A percentile compares a stretch with the other conserved stretches of the same genome.
Evolutionary conservation across 1,140 invertebrate genomes (phyloP).

Genomic region (Goniozus legneri): DNA sequence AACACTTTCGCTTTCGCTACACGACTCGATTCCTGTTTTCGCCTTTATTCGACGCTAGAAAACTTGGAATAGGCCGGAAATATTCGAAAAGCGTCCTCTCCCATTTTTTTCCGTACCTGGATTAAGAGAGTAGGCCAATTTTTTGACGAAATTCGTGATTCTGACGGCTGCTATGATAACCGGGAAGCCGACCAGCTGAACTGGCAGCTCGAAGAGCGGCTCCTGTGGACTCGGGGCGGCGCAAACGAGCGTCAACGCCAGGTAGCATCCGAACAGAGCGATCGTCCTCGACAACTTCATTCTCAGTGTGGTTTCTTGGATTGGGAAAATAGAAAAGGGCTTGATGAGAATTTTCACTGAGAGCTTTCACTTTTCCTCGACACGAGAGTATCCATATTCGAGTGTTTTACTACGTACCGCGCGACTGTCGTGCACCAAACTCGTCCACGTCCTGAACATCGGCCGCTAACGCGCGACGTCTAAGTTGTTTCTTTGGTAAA

Average conservation of each 20-base stretch:
- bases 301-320: no score
- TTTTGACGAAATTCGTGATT: conserved; percentile 77
- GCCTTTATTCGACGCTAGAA: not conserved
- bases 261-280: conserved; percentile 26
- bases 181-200: conserved; percentile 78
- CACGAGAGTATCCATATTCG: no score
- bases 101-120: conserved; percentile 81
- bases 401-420: conserved; percentile 15
- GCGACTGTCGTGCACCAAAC: not conserved
- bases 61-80: no score
- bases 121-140: conserved; percentile 74
- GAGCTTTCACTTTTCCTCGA: no score
- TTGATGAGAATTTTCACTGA: no score
- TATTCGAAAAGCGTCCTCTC: not conserved
- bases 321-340: no score
- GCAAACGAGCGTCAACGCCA: conserved; percentile 35
- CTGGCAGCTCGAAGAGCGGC: conserved; percentile 69
- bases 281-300: conserved; percentile 29
- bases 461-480: conserved; percentile 1
- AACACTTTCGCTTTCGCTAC: conserved; percentile 46
- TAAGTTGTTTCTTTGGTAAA: conserved; percentile 42
- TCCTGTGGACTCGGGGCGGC: conserved; percentile 53
- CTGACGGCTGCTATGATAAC: conserved; percentile 78
- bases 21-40: conserved; percentile 16
- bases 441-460: no score